Base-by-base conservation (phyloP, 2,888 invertebrate species). In the Chelonus formosanus region DNA sequence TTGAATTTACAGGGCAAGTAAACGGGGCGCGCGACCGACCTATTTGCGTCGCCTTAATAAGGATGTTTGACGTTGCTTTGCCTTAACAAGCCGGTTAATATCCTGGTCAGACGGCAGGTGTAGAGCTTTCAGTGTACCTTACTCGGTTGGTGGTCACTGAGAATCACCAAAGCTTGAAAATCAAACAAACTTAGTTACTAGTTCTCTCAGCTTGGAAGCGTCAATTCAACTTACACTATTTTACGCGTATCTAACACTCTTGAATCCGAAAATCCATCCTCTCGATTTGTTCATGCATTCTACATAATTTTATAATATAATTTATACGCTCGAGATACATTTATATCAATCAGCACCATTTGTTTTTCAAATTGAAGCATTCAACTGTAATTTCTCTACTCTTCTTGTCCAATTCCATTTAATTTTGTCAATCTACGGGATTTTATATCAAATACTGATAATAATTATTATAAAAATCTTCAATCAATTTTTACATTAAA, bases 151-250 rank as follows among this genome's bases (percentile, higher is more conserved):
- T 58, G 74, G 60, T 68, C 74, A 74, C 69, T 62, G 72, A 70
- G 74, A 79, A 77, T 74, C 76, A 76, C 75, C 74, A 78, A 80
- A 78, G 79, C 79, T 80, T 78, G 80, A 81, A 80, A 81, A 81
- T 74, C 80, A 79, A 81, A 81, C 77, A 81, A 82, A 81, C 78
- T 80, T 76, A 77, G 79, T 82, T 81, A 81, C 5, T 40, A 75
- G 79, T 78, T 78, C 62, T 63, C 43, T 20, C 57, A 52, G 34
- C 43, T 20, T 43, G 32, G 43, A 44, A 31, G 57, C 34, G 40
- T 55, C 4, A 55, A 55, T 32, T 52, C 32, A 52, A 52, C 52
- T 34, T 52, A 32, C 32, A 32, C n/a, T 31, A 52, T 52, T 52
- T 52, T 52, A 34, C 34, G 32, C 32, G 32, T 8, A 52, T 4